Percentiles rank a stretch among this genome's conserved stretches.
Evolutionary conservation across 2,888 invertebrate genomes (phyloP).

Genomic region (Tenthredo livida): DNA sequence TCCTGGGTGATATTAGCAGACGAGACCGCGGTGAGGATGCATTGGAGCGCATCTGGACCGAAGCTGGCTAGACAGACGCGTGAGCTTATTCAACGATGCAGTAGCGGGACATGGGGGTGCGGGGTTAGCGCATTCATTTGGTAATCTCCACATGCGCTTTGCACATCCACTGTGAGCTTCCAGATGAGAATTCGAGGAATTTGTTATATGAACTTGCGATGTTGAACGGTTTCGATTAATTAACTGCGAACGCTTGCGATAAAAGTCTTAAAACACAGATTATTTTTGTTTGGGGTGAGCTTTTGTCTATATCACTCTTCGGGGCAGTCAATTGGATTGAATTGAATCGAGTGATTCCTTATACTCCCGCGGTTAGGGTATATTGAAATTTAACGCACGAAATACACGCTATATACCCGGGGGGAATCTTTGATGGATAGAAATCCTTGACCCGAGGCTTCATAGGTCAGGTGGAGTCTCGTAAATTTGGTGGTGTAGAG

Average conservation of each 20-base stretch:
- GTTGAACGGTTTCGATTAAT: conserved; percentile 13
- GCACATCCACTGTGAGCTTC: neutral
- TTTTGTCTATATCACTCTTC: neutral
- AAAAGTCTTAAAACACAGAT: neutral
- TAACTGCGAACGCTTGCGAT: conserved; percentile 16
- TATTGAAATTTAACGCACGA: conserved; percentile 35
- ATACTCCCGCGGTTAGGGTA: neutral
- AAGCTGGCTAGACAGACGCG: conserved; percentile 39
- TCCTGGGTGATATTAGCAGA: conserved; percentile 49
- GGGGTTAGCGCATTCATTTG: conserved; percentile 48
- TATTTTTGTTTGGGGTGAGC: neutral
- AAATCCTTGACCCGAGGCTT: conserved; percentile 39
- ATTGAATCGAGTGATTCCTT: conserved; percentile 20
- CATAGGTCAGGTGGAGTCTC: neutral
- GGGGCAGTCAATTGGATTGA: conserved; percentile 12
- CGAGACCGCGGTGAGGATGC: conserved; percentile 44
- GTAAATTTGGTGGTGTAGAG: conserved; percentile 38
- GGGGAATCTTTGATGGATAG: conserved; percentile 22
- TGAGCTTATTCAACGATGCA: conserved; percentile 51
- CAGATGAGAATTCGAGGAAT: neutral
- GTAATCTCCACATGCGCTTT: conserved; percentile 45
- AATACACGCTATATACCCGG: neutral
- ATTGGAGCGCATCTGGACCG: conserved; percentile 38
- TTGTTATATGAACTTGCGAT: conserved; percentile 27
- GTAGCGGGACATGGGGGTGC: conserved; percentile 16